Conservation (phyloP, 2,888 invertebrate genomes). For the Limnephilus rhombicus region DNA sequence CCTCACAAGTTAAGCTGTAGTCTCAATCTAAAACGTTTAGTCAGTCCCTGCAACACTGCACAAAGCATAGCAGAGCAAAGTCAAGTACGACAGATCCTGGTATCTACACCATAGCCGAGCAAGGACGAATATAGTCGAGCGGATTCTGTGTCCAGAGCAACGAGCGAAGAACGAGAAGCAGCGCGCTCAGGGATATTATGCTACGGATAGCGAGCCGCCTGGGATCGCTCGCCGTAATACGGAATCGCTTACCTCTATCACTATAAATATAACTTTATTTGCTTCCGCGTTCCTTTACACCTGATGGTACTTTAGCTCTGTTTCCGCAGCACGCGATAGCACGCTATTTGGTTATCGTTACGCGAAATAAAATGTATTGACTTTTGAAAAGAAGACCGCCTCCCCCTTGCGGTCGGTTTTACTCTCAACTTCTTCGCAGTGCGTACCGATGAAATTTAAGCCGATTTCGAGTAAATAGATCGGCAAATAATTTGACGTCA, state of each 20-base stretch:
- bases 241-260: conserved; percentile 41
- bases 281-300: conserved; percentile 42
- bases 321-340: conserved; percentile 15
- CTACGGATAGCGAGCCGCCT: conserved; percentile 28
- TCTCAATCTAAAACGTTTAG: neutral
- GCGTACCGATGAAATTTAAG: conserved; percentile 26
- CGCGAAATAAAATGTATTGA: conserved; percentile 45
- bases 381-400: conserved; percentile 25
- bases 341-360: conserved; percentile 52
- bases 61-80: neutral
- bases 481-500: conserved; percentile 37
- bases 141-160: neutral
- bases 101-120: neutral
- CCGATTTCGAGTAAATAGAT: conserved; percentile 43
- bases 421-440: neutral
- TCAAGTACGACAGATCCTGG: neutral
- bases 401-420: neutral
- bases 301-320: conserved; percentile 37
- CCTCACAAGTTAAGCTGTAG: neutral
- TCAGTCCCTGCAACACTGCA: neutral
- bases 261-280: conserved; percentile 56
- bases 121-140: neutral
- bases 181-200: neutral
- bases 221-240: conserved; percentile 37
- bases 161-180: neutral